Evolutionary conservation across 2,113 vertebrate genomes (phyloP), one percentile per base, ranked within the genome.

Genomic region (Herpetotheres cachinnans): DNA sequence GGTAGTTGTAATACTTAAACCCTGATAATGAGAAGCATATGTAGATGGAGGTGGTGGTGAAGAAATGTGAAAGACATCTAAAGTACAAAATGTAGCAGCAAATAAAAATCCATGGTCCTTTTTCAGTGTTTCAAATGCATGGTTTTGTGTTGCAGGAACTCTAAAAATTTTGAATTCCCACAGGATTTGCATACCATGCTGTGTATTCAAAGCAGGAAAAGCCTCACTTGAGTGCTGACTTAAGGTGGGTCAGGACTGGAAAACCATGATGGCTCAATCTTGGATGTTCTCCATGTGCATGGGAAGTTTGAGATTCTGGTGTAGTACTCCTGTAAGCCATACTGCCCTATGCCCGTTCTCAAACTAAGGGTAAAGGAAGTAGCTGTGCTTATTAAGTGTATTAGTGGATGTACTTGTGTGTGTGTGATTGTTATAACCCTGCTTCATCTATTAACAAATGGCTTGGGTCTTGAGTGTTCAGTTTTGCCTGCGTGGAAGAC

Each of bases 201-300:
- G 50, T 21, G 24, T 18, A 5, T 76, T 78, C 76, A 9, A 2
- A 63, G 62, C 67, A 50, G 82, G 82, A 61, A 54, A 40, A 74
- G 18, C 65, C 61, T 25, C 5, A 1, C 17, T 30, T 4, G 27
- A 17, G 42, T 2, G 0, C 25, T 13, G n/a, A 9, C 36, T 13
- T 6, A 0, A 22, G 79, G 30, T n/a, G 86, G 29, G 5, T 47
- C 26, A 22, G 80, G 83, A 17, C 24, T 70, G 79, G 54, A 21
- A 24, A 42, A 22, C 21, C 30, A 2, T 2, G 5, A 0, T 44
- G 66, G 85, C 6, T 90, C 40, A 1, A 4, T 2, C 13, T 13
- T 0, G 30, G 49, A 2, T 59, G 83, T 52, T 69, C 29, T 56
- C 10, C 30, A 0, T 0, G 1, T 29, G 42, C 0, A 3, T 13